Base-by-base conservation (phyloP, 2,888 invertebrate genomes). In the Drosophila peninsularis region DNA sequence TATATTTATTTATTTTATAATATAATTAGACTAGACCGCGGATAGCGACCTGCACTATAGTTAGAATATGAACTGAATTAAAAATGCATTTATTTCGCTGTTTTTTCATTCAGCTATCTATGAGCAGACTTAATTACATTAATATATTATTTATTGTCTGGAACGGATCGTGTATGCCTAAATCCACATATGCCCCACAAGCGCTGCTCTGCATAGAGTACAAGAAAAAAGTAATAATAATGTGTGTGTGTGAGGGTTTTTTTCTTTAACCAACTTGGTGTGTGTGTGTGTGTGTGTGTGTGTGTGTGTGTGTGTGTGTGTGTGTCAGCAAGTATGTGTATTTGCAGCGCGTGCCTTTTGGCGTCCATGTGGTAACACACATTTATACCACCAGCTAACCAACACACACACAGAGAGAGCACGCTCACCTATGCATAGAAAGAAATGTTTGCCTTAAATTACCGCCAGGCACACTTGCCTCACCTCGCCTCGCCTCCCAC, bases 401-500 rank as follows among this genome's bases (percentile, higher is more conserved):
- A 37, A 42, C 54, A 41, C 42, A 14, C 21, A 19, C 53, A 41
- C 49, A 42, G 9, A 55, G 9, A 14, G 27, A 11, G 6, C 62
- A 10, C 54, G 21, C 61, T 58, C 68, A 66, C 62, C 68, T 71
- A 80, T 78, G 78, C 78, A 80, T 65, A 74, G 84, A 81, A 84
- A 80, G 78, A 80, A 80, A 84, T 80, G 80, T 84, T 80, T 84
- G 81, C 84, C 85, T 80, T 80, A 84, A 84, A 80, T 80, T 84
- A 84, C 78, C 78, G 71, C 71, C 60, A 56, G 64, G 70, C 78
- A 69, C 62, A 57, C 50, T 41, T 56, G 21, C 4, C 52, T 14
- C 50, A n/a, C 47, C 41, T 2, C 36, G 17, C 27, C 7, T 11
- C 44, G 17, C 41, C 41, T 3, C 34, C 17, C 27, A 7, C 24